Evolutionary conservation across 2,888 invertebrate species (phyloP), one percentile per base, ranked within the genome.

Genomic region (Eulithis testata): DNA sequence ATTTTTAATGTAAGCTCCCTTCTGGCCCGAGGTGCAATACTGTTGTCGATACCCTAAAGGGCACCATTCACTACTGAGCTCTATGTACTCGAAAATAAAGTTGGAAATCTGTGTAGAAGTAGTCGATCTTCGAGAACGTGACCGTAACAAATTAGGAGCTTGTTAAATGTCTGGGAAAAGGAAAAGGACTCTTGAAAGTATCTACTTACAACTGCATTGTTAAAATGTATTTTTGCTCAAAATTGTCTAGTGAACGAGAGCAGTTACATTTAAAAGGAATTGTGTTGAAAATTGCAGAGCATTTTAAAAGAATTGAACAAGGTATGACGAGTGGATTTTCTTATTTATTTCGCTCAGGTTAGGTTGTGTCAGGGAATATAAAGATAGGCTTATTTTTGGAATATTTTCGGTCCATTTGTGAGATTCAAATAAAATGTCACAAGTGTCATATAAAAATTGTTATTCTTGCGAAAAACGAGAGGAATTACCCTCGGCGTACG

Each of bases 1-100:
- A 79, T 81, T 80, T 81, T 80, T 76, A 81, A 81, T 79, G 78
- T 77, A 73, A 71, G 73, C 72, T 71, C 63, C 62, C 70, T 69
- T 65, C 60, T 65, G 45, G 75, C 79, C 76, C 54, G 74, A 70
- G 82, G 82, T 73, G 70, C 60, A 65, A 37, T 67, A 74, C 70
- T 64, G 58, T 60, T 65, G 55, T 57, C 54, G 60, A 60, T 66
- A 63, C 49, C 45, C 52, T 31, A 47, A 56, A 14, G 40, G 40
- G 9, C 40, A 43, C 31, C 52, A 58, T n/a, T n/a, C 11, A 7
- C 63, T 47, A 65, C 14, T 43, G 31, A 27, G 58, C 70, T 63
- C 54, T 66, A 56, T 6, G 5, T 0, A 1, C n/a, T 40, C n/a
- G 12, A 36, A 3, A 27, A 55, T 65, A 65, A 52, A 43, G 58